phyloP scores from a whole-genome alignment of 2,797 vertebrate genomes.

The Sebastiscus albofasciatus region DNA sequence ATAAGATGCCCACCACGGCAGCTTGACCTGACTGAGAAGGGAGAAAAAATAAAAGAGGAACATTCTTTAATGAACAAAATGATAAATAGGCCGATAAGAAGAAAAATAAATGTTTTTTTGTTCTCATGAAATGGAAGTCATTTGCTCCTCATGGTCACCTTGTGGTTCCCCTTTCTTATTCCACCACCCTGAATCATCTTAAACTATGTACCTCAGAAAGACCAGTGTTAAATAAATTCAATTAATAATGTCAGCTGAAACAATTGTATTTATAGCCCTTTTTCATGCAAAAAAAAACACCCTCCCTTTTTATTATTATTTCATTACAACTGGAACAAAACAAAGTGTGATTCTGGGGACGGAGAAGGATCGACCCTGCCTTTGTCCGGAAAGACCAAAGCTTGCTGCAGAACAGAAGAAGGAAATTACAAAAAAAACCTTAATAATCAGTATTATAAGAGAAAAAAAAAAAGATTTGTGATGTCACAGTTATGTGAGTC shows the following conservation, averaged over 20 bases:
- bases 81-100: conserved; percentile 54
- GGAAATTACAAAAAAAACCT: conserved; percentile 68
- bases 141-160: conserved; percentile 65
- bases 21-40: conserved; percentile 32
- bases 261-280: conserved; percentile 59
- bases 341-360: conserved; percentile 65
- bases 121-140: conserved; percentile 67
- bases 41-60: conserved; percentile 51
- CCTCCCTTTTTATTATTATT: conserved; percentile 49
- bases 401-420: conserved; percentile 87
- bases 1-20: conserved; percentile 41
- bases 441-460: conserved; percentile 91
- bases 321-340: conserved; percentile 70
- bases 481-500: conserved; percentile 89
- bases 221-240: conserved; percentile 71
- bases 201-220: conserved; percentile 75
- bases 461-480: conserved; percentile 74
- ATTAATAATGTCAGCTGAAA: conserved; percentile 55
- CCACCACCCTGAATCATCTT: conserved; percentile 49
- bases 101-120: conserved; percentile 41
- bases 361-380: conserved; percentile 76
- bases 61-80: conserved; percentile 60
- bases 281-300: conserved; percentile 23
- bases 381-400: conserved; percentile 89
- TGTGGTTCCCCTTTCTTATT: conserved; percentile 64